Evolutionary conservation across 2,113 vertebrate genomes (phyloP).

Genomic region (Phasianus colchicus): DNA sequence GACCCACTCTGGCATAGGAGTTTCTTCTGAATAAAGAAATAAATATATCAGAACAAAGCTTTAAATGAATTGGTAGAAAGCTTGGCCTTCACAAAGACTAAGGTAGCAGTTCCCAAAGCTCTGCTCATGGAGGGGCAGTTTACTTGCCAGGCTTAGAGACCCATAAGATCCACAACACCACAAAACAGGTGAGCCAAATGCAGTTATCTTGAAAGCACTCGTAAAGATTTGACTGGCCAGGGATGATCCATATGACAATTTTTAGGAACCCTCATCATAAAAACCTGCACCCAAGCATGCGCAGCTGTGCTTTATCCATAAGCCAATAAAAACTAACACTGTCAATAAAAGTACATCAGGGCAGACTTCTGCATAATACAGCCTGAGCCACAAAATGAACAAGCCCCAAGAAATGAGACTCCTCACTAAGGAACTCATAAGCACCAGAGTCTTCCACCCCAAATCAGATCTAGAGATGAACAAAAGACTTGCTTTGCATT

Average conservation of each 20-base stretch:
- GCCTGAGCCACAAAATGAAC: background rate
- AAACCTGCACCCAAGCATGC: background rate
- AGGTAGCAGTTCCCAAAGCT: background rate
- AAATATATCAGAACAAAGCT: background rate
- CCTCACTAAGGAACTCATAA: background rate
- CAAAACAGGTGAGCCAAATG: background rate
- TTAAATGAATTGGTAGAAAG: background rate
- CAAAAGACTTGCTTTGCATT: background rate
- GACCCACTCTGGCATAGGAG: slow-evolving; percentile 86
- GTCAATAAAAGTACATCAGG: background rate
- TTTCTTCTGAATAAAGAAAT: background rate
- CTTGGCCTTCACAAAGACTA: background rate
- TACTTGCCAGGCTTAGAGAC: background rate
- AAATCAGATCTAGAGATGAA: background rate
- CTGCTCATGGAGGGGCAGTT: background rate
- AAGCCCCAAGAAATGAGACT: background rate
- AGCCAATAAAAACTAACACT: background rate
- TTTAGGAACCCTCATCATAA: background rate
- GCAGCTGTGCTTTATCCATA: background rate
- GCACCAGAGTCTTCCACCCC: background rate
- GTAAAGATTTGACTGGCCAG: background rate
- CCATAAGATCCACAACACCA: background rate
- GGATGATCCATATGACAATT: background rate
- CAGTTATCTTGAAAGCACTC: background rate
- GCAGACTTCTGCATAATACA: background rate